phyloP scores from a whole-genome alignment of 2,113 vertebrate species.

The Ceyx melanurus region DNA sequence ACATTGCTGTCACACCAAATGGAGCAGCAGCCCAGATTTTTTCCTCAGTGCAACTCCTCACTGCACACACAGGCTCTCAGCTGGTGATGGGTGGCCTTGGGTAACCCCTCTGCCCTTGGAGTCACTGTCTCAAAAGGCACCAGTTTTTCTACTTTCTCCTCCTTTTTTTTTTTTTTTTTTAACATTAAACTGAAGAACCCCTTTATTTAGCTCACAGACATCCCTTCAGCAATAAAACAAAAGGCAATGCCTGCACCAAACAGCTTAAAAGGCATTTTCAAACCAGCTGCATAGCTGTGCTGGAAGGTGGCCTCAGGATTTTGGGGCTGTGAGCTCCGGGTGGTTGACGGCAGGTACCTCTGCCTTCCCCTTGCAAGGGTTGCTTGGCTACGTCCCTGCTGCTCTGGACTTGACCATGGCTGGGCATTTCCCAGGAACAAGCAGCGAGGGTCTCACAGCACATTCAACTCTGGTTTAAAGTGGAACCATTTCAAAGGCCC shows the following conservation, averaged over 20 bases:
- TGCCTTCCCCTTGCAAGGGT: neutral
- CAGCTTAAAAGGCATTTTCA: conserved; percentile 7
- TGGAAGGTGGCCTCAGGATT: neutral
- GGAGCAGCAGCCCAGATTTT: neutral
- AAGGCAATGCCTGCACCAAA: neutral
- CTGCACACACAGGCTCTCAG: neutral
- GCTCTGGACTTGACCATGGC: fast-evolving
- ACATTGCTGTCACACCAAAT: neutral
- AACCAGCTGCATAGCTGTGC: neutral
- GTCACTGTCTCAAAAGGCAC: neutral
- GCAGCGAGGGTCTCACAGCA: neutral
- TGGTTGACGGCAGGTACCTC: neutral
- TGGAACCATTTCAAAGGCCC: conserved; percentile 42
- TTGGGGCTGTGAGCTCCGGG: neutral
- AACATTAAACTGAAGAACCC: conserved; percentile 7
- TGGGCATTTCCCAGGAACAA: neutral
- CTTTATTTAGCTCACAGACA: conserved; percentile 20
- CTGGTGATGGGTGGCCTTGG: neutral
- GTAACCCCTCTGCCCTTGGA: neutral
- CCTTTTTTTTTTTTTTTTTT: neutral
- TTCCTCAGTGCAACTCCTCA: neutral
- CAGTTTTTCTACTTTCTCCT: neutral
- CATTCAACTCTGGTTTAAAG: neutral
- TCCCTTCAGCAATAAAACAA: conserved; percentile 27
- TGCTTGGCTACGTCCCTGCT: neutral